Evolutionary conservation across 2,888 invertebrate species (phyloP).

Genomic region (Himalopsyche kuldschensis): DNA sequence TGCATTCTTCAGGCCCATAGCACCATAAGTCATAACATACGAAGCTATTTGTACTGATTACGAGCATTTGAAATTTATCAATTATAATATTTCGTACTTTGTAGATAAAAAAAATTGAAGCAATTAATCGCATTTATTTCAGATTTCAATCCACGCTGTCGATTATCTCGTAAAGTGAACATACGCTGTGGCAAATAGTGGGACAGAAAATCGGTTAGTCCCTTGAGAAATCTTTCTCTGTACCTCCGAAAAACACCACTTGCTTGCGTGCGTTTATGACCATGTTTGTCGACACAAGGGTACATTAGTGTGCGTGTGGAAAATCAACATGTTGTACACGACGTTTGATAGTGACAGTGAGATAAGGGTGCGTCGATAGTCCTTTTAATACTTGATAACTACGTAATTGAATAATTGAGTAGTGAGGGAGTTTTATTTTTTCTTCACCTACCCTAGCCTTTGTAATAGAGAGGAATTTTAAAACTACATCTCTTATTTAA

Average conservation of each 20-base stretch:
- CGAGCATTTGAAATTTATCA: too few species aligned
- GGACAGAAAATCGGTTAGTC: neutral
- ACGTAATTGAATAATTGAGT: constrained; percentile 25
- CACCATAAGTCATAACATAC: too few species aligned
- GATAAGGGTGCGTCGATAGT: constrained; percentile 11
- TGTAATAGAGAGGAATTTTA: too few species aligned
- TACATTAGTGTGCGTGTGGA: neutral
- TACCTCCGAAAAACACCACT: neutral
- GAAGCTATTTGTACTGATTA: too few species aligned
- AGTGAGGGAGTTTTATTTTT: constrained; percentile 7
- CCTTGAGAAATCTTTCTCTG: neutral
- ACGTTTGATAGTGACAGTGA: constrained; percentile 3
- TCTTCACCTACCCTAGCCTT: neutral
- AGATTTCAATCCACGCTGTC: too few species aligned
- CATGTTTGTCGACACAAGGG: neutral
- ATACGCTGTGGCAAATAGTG: neutral
- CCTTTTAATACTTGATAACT: constrained; percentile 24
- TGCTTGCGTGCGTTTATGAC: neutral
- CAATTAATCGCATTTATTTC: too few species aligned
- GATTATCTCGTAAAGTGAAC: too few species aligned
- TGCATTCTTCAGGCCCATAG: too few species aligned
- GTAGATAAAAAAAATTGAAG: too few species aligned
- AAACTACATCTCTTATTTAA: too few species aligned
- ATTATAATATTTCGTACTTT: too few species aligned
- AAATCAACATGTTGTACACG: constrained; percentile 18